phyloP scores from a whole-genome alignment of 2,113 vertebrate species.

The Charina bottae region DNA sequence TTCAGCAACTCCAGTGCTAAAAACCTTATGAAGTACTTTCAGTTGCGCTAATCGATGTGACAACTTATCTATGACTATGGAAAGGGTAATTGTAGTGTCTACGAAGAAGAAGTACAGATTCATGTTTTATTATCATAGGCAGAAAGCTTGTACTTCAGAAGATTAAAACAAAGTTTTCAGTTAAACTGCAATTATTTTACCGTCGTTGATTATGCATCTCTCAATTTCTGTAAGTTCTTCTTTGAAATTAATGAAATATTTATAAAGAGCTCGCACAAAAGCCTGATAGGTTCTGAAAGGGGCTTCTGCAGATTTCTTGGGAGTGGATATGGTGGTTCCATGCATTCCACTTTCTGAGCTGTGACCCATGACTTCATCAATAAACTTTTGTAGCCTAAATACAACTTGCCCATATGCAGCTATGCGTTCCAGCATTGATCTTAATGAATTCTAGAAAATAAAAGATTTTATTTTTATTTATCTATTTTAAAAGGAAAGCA shows the following conservation, averaged over 20 bases:
- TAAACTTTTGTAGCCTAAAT: slow-evolving; percentile 90
- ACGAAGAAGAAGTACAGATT: slow-evolving; percentile 21
- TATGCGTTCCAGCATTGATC: slow-evolving; percentile 90
- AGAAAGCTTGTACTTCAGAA: background rate
- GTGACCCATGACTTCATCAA: slow-evolving; percentile 96
- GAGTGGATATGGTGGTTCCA: slow-evolving; percentile 69
- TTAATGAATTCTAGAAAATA: slow-evolving; percentile 84
- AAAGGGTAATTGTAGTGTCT: slow-evolving; percentile 93
- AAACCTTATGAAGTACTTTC: slow-evolving; percentile 92
- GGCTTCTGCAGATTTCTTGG: slow-evolving; percentile 85
- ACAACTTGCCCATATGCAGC: slow-evolving; percentile 94
- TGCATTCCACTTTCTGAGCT: slow-evolving; percentile 76
- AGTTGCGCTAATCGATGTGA: slow-evolving; percentile 89
- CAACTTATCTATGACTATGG: slow-evolving; percentile 86
- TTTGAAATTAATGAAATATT: slow-evolving; percentile 93
- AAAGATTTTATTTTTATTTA: background rate
- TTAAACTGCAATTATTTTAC: slow-evolving; percentile 56
- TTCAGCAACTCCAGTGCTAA: slow-evolving; percentile 95
- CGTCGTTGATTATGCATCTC: slow-evolving; percentile 87
- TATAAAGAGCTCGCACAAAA: slow-evolving; percentile 96
- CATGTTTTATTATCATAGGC: background rate
- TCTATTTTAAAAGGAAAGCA: background rate
- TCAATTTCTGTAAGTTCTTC: slow-evolving; percentile 91
- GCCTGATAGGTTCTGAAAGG: slow-evolving; percentile 98
- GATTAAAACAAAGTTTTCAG: background rate